Conservation (phyloP, 1,140 invertebrate genomes). For the Chionoecetes opilio region DNA sequence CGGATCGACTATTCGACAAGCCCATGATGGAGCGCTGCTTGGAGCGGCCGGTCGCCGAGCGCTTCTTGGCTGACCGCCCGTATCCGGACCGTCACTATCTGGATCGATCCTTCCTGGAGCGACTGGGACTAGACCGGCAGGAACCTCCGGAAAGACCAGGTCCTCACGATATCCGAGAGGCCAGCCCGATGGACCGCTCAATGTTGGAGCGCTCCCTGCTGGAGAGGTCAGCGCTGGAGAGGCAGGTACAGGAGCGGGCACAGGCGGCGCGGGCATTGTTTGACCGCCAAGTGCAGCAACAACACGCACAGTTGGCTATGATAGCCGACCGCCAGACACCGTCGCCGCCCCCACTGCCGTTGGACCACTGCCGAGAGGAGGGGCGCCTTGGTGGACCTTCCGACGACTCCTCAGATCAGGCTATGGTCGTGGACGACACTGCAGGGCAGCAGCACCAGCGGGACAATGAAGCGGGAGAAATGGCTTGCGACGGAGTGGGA, state of each 20-base stretch:
- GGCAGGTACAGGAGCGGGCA: constrained; percentile 79
- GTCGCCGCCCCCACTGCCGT: constrained; percentile 38
- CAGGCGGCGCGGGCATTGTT: constrained; percentile 74
- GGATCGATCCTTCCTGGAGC: constrained; percentile 75
- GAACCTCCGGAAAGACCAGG: background rate
- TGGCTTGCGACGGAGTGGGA: constrained; percentile 11
- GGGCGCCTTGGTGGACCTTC: background rate
- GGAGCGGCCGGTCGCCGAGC: constrained; percentile 69
- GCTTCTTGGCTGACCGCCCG: constrained; percentile 71
- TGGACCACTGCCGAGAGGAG: constrained; percentile 33
- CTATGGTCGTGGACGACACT: background rate
- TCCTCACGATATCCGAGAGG: background rate
- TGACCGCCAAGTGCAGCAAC: constrained; percentile 73
- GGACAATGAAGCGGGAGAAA: constrained; percentile 33
- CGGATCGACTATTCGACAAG: constrained; percentile 73
- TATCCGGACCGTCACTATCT: constrained; percentile 76
- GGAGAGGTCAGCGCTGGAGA: constrained; percentile 79
- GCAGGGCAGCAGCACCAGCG: background rate
- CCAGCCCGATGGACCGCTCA: constrained; percentile 68
- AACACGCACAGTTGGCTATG: constrained; percentile 59
- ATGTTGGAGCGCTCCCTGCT: constrained; percentile 78
- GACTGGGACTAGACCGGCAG: constrained; percentile 72
- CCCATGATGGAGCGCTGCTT: constrained; percentile 58
- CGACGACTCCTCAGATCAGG: background rate
- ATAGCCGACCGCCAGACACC: background rate